Conservation (phyloP, 2,797 vertebrate species). For the Lophotriccus pileatus region DNA sequence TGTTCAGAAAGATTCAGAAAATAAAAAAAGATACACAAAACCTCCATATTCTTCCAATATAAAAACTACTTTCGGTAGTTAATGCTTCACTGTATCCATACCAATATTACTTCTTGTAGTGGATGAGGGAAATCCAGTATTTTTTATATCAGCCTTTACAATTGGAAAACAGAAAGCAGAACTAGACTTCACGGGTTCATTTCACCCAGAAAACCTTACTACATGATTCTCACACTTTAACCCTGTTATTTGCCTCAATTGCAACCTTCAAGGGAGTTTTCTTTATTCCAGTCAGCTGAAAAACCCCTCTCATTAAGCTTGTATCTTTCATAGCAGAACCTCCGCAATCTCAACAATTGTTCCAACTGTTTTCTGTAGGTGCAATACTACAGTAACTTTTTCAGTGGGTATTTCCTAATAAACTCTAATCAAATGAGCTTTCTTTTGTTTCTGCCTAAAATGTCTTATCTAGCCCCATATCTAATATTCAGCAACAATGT, state of each 20-base stretch:
- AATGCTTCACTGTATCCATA: neutral
- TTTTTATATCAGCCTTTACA: neutral
- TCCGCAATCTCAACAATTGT: neutral
- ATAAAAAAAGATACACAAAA: rapidly evolving
- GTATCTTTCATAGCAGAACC: neutral
- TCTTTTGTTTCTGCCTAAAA: neutral
- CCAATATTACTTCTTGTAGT: neutral
- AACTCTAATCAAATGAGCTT: neutral
- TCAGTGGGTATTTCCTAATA: neutral
- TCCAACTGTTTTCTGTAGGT: neutral
- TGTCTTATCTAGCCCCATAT: neutral
- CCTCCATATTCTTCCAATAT: neutral
- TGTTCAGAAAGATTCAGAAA: neutral
- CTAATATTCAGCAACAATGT: neutral
- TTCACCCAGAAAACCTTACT: neutral
- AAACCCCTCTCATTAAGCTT: neutral
- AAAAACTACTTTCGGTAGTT: neutral
- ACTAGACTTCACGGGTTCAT: neutral
- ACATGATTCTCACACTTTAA: neutral
- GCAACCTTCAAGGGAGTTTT: neutral
- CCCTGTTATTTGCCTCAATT: neutral
- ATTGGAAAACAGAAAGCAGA: neutral
- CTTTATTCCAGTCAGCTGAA: neutral
- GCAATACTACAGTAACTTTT: neutral
- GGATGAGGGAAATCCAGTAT: neutral